These are phyloP conservation scores for Chironomus tepperi DNA, from an alignment of 1,140 invertebrate species.

Conservation along the genomic window DNA sequence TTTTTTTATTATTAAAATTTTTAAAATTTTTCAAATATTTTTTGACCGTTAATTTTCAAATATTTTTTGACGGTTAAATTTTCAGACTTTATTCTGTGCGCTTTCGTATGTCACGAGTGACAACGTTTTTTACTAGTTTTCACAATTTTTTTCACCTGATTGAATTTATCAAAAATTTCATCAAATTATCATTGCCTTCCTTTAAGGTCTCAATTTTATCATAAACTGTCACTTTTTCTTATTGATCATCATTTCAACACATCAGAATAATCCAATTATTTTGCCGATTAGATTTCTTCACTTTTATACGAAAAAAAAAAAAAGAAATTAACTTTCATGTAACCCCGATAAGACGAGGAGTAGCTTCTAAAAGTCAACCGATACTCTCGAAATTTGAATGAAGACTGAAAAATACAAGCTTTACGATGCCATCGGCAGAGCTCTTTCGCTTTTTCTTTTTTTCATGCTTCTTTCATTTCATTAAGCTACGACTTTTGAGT, in stretches of 20 bases:
- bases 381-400: slow-evolving; percentile 21
- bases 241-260: neutral
- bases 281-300: neutral
- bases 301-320: neutral
- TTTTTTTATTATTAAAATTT: too few species aligned
- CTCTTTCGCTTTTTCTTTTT: neutral
- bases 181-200: neutral
- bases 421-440: neutral
- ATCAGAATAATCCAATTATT: slow-evolving; percentile 1
- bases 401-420: neutral
- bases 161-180: neutral
- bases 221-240: neutral
- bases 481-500: neutral
- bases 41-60: too few species aligned
- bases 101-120: too few species aligned
- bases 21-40: too few species aligned
- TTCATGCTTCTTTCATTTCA: neutral
- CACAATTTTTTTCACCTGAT: slow-evolving; percentile 16
- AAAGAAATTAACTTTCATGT: neutral
- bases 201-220: neutral
- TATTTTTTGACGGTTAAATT: too few species aligned
- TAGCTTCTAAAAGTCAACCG: neutral
- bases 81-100: too few species aligned
- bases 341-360: neutral
- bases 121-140: neutral